Base-by-base conservation (phyloP, 2,113 vertebrate species). In the Cephalopterus ornatus region DNA sequence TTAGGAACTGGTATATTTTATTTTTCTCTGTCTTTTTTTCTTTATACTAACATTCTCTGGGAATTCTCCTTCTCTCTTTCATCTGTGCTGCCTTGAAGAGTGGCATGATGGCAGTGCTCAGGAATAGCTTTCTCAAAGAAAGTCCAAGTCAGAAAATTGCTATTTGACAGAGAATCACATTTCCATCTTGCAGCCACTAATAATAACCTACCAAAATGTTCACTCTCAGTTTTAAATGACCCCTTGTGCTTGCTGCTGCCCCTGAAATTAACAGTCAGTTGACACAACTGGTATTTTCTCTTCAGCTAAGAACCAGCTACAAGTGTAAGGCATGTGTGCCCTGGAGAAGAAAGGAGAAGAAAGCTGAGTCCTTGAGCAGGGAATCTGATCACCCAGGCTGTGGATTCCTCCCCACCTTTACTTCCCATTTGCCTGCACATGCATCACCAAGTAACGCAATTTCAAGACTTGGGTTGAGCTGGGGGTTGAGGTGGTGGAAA, bases 161-260 rank as follows among this genome's bases (percentile, higher is more conserved):
- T 89, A 0, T 73, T 87, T 88, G 59, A 42, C 63, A 85, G 61
- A 88, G 58, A 96, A 73, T 96, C 95, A 56, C 35, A 67, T 96
- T 97, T 96, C 95, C 65, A 93, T 91, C 92, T 94, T 13, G 2
- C 53, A 87, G 67, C 84, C 93, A 89, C 92, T 88, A 97, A 93
- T 89, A 94, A 85, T 67, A 96, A 89, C 83, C 75, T 88, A 88
- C 67, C 49, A 32, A 95, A 96, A 68, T 76, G 79, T 85, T 95
- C 56, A 46, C 65, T 96, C 70, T 89, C 70, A 76, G 73, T 95
- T 96, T 92, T 73, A 86, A 92, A 85, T 85, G 77, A 82, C 81
- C 50, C 72, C 63, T 85, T 91, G 67, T 91, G 56, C 65, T 89
- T 86, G 61, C 77, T 93, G 63, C 76, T 94, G 67, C 80, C 80